phyloP scores from a whole-genome alignment of 1,140 invertebrate genomes.

The Papilio polytes region DNA sequence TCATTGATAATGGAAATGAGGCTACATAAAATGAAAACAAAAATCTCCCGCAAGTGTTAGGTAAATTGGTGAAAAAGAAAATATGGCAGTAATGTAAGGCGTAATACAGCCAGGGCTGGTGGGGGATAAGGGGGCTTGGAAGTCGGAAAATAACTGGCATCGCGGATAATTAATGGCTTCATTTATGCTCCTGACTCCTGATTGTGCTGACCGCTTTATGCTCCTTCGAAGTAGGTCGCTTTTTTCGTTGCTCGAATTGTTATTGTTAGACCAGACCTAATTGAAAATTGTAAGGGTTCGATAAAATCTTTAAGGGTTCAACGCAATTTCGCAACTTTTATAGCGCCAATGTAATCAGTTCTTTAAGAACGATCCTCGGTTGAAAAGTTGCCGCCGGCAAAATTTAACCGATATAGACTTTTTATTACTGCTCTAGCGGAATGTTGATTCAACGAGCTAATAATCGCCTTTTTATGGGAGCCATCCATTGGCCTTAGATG shows the following conservation, averaged over 20 bases:
- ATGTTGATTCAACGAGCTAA: slow-evolving; percentile 29
- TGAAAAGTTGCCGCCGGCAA: background rate
- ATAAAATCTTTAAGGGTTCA: slow-evolving; percentile 47
- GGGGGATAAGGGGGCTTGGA: slow-evolving; percentile 41
- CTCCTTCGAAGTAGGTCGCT: slow-evolving; percentile 58
- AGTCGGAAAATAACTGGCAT: slow-evolving; percentile 75
- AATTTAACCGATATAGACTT: slow-evolving; percentile 27
- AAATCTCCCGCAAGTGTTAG: slow-evolving; percentile 22
- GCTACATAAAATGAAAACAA: background rate
- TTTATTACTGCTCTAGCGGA: background rate
- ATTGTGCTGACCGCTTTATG: slow-evolving; percentile 79
- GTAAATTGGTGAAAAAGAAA: slow-evolving; percentile 54
- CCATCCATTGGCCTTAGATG: background rate
- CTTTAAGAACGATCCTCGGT: slow-evolving; percentile 9
- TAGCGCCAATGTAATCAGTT: slow-evolving; percentile 36
- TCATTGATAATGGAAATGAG: background rate
- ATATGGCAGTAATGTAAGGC: slow-evolving; percentile 52
- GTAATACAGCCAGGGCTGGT: slow-evolving; percentile 45
- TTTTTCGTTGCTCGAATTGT: slow-evolving; percentile 67
- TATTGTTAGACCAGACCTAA: slow-evolving; percentile 72
- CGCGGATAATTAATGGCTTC: slow-evolving; percentile 82
- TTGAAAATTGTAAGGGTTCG: slow-evolving; percentile 70
- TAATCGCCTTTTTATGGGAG: slow-evolving; percentile 15
- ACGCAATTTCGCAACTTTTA: slow-evolving; percentile 54
- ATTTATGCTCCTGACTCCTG: slow-evolving; percentile 81